phyloP scores from a whole-genome alignment of 2,888 invertebrate species.

The Rhamnusium bicolor region DNA sequence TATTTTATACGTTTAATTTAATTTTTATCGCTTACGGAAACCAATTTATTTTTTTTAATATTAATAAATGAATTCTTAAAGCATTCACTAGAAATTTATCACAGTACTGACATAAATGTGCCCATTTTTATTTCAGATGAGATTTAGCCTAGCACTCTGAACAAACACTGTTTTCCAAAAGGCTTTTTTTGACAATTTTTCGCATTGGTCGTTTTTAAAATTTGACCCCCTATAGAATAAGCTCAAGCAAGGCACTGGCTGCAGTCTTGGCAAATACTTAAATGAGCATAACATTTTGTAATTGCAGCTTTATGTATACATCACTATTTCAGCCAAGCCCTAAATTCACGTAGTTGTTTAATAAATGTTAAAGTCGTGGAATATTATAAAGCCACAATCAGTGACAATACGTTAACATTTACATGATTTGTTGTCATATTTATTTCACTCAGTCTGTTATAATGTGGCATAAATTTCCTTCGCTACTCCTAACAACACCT shows the following conservation, averaged over 20 bases:
- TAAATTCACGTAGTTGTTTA: background rate
- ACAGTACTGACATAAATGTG: too few relatives aligned
- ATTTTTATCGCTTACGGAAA: too few relatives aligned
- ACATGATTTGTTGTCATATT: background rate
- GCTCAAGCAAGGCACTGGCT: background rate
- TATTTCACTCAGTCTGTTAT: background rate
- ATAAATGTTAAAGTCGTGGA: background rate
- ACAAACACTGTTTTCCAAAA: too few relatives aligned
- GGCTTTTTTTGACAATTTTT: too few relatives aligned
- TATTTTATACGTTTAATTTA: too few relatives aligned
- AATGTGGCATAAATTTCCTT: background rate
- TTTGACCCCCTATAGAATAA: background rate
- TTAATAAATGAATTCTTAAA: too few relatives aligned
- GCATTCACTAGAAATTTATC: too few relatives aligned
- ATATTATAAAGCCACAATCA: background rate
- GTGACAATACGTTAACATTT: background rate
- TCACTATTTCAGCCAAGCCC: background rate
- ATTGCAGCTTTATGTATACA: background rate
- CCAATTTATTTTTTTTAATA: too few relatives aligned
- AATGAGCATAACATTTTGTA: background rate
- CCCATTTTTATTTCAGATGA: too few relatives aligned
- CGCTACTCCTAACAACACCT: background rate
- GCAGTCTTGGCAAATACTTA: background rate
- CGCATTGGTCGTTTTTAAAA: too few relatives aligned
- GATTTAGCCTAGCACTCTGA: too few relatives aligned